A percentile compares a stretch with the other conserved stretches of the same genome.
Conservation (phyloP, 2,888 invertebrate genomes). For the Ochlodes sylvanus region DNA sequence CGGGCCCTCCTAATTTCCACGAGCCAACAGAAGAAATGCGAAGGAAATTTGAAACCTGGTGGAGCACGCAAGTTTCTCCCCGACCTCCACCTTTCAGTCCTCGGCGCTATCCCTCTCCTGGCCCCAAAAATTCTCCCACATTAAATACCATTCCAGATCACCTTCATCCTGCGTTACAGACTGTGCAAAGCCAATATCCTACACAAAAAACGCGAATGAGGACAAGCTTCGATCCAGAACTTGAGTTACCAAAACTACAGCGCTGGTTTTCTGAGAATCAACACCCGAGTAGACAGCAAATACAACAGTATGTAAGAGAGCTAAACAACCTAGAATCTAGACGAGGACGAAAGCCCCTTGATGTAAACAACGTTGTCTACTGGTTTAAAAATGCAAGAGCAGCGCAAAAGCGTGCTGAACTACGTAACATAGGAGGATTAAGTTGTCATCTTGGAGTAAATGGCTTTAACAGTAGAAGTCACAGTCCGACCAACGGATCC, state of each 20-base stretch:
- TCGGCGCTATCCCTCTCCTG: constrained; percentile 78
- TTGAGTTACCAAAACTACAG: constrained; percentile 97
- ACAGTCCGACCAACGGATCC: constrained; percentile 87
- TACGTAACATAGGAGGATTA: constrained; percentile 86
- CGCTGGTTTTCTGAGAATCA: constrained; percentile 99
- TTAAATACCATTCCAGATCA: constrained; percentile 80
- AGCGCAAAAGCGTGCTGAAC: constrained; percentile 96
- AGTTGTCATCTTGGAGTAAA: constrained; percentile 86
- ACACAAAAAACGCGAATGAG: constrained; percentile 97
- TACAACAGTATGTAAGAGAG: constrained; percentile 97
- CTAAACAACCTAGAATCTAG: constrained; percentile 96
- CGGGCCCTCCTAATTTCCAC: constrained; percentile 86
- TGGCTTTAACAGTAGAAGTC: constrained; percentile 87
- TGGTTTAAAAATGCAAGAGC: constrained; percentile 99
- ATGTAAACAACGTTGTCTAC: constrained; percentile 97
- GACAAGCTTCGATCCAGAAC: constrained; percentile 98
- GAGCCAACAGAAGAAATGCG: constrained; percentile 94
- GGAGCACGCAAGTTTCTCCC: constrained; percentile 90
- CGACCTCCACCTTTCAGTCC: constrained; percentile 82
- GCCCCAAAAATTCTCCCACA: constrained; percentile 80
- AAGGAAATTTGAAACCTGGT: constrained; percentile 96
- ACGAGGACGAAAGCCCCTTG: constrained; percentile 95
- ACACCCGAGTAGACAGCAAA: constrained; percentile 98
- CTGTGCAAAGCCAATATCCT: constrained; percentile 90
- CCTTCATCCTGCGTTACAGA: constrained; percentile 90